Percentiles rank a stretch among this genome's conserved stretches.
These are phyloP conservation scores for Salmo trutta DNA, from an alignment of 2,797 vertebrate genomes.

Conservation along the genomic window DNA sequence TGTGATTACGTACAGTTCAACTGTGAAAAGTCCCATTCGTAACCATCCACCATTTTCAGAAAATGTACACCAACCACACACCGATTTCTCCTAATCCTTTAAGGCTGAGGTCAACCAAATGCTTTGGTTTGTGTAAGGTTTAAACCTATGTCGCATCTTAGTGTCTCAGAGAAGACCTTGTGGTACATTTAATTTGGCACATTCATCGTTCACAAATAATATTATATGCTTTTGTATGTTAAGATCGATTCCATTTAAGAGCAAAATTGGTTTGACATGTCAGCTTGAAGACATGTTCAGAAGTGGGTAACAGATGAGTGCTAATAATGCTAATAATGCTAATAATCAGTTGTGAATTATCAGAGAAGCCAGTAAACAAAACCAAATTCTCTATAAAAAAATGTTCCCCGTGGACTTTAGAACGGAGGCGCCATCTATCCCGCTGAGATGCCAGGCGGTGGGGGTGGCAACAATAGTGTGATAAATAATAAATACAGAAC, in stretches of 20 bases:
- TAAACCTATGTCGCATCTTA: background rate
- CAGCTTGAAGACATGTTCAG: background rate
- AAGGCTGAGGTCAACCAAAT: background rate
- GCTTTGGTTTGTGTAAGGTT: background rate
- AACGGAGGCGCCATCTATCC: conserved; percentile 28
- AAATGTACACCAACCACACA: background rate
- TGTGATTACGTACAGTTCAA: background rate
- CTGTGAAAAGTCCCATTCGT: background rate
- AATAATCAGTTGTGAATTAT: background rate
- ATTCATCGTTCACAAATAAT: no score
- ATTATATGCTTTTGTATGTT: no score
- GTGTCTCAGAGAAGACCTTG: no score
- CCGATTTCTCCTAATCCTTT: background rate
- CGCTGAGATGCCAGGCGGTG: conserved; percentile 19
- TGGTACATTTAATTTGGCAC: no score
- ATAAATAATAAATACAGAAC: conserved; percentile 64
- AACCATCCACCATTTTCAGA: background rate
- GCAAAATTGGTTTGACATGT: no score
- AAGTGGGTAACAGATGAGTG: background rate
- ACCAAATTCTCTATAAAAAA: no score
- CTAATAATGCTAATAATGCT: background rate
- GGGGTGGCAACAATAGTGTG: conserved; percentile 22
- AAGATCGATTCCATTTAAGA: no score
- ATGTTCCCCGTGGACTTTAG: conserved; percentile 13
- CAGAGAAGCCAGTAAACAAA: background rate